Evolutionary conservation across 1,140 invertebrate genomes (phyloP).

Genomic region (Chionoecetes opilio): DNA sequence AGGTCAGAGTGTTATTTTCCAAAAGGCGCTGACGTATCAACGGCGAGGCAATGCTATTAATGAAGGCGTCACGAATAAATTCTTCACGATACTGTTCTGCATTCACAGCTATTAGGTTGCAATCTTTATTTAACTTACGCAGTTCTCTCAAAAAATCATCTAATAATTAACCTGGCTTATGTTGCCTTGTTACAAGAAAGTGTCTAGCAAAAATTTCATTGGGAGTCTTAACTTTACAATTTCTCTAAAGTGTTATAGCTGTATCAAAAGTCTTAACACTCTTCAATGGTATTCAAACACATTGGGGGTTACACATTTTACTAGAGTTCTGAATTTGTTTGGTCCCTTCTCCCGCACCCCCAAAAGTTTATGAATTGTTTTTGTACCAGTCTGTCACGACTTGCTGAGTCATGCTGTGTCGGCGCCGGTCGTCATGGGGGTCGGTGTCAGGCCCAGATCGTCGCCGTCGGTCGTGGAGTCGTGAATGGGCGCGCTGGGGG

Average conservation of each 20-base stretch:
- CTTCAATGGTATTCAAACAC: conserved; percentile 59
- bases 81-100: conserved; percentile 60
- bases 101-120: conserved; percentile 51
- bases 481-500: too few relatives aligned
- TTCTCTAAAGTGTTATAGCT: not conserved
- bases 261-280: not conserved
- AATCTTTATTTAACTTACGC: conserved; percentile 45
- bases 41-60: conserved; percentile 27
- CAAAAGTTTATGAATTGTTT: conserved; percentile 33
- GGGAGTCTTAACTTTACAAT: conserved; percentile 39
- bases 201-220: conserved; percentile 64
- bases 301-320: conserved; percentile 42
- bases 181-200: conserved; percentile 42
- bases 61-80: conserved; percentile 56
- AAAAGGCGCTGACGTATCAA: conserved; percentile 41
- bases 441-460: too few relatives aligned
- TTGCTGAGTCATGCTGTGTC: too few relatives aligned
- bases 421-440: conserved; percentile 3
- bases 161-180: conserved; percentile 57
- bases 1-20: conserved; percentile 39
- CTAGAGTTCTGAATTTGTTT: conserved; percentile 45
- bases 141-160: conserved; percentile 51
- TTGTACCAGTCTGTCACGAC: conserved; percentile 37
- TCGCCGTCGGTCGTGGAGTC: too few relatives aligned
- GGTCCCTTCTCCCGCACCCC: conserved; percentile 36